Base-by-base conservation (phyloP, 53 echinoderm and acorn worm genomes). In the Patiria pectinifera region DNA sequence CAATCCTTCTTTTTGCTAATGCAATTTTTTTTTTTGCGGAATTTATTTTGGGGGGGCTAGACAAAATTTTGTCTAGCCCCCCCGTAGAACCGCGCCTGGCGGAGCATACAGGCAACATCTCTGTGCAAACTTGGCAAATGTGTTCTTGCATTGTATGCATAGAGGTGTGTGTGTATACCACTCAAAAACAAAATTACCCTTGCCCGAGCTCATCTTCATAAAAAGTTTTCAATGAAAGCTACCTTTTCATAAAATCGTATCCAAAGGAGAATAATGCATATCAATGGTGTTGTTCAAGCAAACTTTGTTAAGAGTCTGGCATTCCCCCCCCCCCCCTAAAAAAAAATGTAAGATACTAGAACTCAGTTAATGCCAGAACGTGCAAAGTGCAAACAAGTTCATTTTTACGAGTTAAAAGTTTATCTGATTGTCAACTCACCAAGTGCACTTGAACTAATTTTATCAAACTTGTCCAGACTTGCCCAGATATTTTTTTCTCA, bases 111-210 rank as follows among this genome's bases (percentile, higher is more conserved):
- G 10, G 19, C 45, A 69, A 70, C 2, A 45, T 69, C 45, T 24
- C 71, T 44, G 45, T 35, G 71, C 85, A 85, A 14, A 66, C 45
- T 43, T 47, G 26, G 21, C 16, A 84, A 84, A 48, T 26, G 14
- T 22, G 47, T 47, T 48, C 69, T 70, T 85, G 85, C 71, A 85
- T 85, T 85, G 85, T 85, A 85, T 85, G 70, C 85, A 85, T 69
- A 85, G 48, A 46, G 59, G 35, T 24, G 60, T 21, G 9, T 22
- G 35, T 35, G 35, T 35, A 35, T 14, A 83, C 48, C 24, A 59
- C 83, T 2, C 11, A 76, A 1, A n/a, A 76, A 24, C n/a, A 24
- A 23, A 11, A 43, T 76, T 43, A 35, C 25, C 44, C 76, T 35
- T 43, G 44, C 8, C 76, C 5, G 76, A 43, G 26, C 26, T 11